phyloP scores from a whole-genome alignment of 2,113 vertebrate genomes.

The Brachionichthys hirsutus region DNA sequence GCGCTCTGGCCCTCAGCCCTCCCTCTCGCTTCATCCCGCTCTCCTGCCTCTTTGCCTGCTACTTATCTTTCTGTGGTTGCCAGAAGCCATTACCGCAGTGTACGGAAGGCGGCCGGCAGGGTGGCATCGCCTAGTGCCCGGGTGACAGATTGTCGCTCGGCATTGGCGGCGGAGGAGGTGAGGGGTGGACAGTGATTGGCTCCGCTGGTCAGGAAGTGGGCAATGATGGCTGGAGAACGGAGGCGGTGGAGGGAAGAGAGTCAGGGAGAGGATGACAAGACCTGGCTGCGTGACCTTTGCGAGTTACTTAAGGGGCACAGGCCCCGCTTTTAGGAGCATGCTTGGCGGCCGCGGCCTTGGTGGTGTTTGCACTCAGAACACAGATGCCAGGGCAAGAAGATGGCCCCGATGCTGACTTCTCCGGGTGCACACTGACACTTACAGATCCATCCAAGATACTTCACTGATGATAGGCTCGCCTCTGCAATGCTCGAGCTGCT shows the following conservation, averaged over 20 bases:
- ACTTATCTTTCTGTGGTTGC: constrained; percentile 84
- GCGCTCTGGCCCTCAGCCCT: constrained; percentile 70
- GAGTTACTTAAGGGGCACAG: constrained; percentile 76
- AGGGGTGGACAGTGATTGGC: constrained; percentile 90
- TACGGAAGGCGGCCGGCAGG: constrained; percentile 96
- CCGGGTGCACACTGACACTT: constrained; percentile 41
- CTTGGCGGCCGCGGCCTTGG: constrained; percentile 67
- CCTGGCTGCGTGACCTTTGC: constrained; percentile 78
- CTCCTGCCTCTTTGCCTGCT: constrained; percentile 76
- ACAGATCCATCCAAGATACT: constrained; percentile 47
- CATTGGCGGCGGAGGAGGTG: constrained; percentile 89
- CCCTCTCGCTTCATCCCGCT: constrained; percentile 75
- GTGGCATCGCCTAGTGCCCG: constrained; percentile 88
- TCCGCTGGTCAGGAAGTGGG: constrained; percentile 91
- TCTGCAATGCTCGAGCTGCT: constrained; percentile 38
- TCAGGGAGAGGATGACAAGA: constrained; percentile 77
- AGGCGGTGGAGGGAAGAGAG: constrained; percentile 59
- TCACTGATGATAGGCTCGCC: constrained; percentile 47
- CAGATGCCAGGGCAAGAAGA: constrained; percentile 69
- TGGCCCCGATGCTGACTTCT: constrained; percentile 50
- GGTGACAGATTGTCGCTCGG: constrained; percentile 98
- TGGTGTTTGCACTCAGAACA: constrained; percentile 59
- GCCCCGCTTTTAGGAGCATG: constrained; percentile 72
- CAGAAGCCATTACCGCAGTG: constrained; percentile 98
- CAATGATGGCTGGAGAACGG: constrained; percentile 71